Percentiles rank a stretch among this genome's conserved stretches.
These are phyloP conservation scores for Thermophis baileyi DNA, from an alignment of 2,113 vertebrate genomes.

Conservation along the genomic window DNA sequence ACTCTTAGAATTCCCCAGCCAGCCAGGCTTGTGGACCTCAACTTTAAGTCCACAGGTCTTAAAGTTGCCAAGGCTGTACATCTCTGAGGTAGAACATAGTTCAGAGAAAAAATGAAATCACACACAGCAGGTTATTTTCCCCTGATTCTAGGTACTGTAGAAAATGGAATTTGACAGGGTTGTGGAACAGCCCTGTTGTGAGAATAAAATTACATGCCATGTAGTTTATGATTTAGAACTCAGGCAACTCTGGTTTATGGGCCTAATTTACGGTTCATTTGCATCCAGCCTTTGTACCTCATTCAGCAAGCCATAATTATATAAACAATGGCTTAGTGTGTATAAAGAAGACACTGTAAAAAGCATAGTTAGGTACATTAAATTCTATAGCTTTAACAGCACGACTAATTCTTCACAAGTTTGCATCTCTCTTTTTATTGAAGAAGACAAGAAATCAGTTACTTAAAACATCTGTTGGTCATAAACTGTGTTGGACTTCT, in stretches of 20 bases:
- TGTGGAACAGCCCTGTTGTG: background rate
- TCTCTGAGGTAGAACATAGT: background rate
- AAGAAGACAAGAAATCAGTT: slow-evolving; percentile 7
- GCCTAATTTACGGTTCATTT: background rate
- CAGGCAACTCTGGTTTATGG: background rate
- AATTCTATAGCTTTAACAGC: background rate
- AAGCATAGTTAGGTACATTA: background rate
- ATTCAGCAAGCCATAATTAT: background rate
- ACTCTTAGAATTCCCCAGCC: background rate
- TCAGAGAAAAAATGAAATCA: background rate
- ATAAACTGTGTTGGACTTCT: slow-evolving; percentile 29
- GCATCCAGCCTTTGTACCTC: background rate
- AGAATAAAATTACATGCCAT: background rate
- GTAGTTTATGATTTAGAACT: background rate
- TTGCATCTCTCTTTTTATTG: background rate
- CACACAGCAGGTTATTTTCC: background rate
- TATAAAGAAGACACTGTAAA: background rate
- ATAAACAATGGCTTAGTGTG: background rate
- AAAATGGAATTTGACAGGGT: background rate
- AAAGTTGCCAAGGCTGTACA: background rate
- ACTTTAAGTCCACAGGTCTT: background rate
- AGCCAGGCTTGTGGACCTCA: background rate
- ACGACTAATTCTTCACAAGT: background rate
- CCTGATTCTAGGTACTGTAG: background rate
- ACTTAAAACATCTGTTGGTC: slow-evolving; percentile 39